Evolutionary conservation across 2,888 invertebrate species (phyloP).

Genomic region (Clistopyga incitator): DNA sequence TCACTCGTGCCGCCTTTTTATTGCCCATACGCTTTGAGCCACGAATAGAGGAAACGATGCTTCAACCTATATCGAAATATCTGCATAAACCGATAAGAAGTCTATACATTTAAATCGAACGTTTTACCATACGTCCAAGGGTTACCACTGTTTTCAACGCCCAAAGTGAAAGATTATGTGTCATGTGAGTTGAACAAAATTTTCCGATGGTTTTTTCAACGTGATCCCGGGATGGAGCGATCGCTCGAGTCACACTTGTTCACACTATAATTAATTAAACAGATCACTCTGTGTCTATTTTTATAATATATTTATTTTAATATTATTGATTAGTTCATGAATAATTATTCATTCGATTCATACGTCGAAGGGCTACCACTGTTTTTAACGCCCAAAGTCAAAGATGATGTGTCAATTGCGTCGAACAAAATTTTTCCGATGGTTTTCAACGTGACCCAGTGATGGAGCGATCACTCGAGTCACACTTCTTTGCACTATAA

Average conservation of each 20-base stretch:
- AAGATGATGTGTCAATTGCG: too few relatives aligned
- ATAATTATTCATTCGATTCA: too few relatives aligned
- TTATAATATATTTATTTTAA: too few relatives aligned
- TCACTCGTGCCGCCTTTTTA: slow-evolving; percentile 25
- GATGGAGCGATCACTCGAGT: not conserved
- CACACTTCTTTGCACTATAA: too few relatives aligned
- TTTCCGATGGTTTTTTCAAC: not conserved
- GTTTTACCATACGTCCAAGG: slow-evolving; percentile 42
- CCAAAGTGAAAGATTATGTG: slow-evolving; percentile 34
- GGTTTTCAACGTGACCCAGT: not conserved
- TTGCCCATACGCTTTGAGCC: slow-evolving; percentile 7
- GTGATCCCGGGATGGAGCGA: not conserved
- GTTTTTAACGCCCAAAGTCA: too few relatives aligned
- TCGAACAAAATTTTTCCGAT: too few relatives aligned
- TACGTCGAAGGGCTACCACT: too few relatives aligned
- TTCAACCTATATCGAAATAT: slow-evolving; percentile 60
- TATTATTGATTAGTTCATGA: too few relatives aligned
- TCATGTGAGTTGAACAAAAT: slow-evolving; percentile 6
- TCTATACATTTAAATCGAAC: slow-evolving; percentile 63
- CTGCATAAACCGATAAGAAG: slow-evolving; percentile 63
- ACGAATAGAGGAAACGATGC: slow-evolving; percentile 47
- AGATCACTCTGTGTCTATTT: too few relatives aligned
- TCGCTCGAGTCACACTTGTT: too few relatives aligned
- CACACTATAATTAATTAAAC: too few relatives aligned
- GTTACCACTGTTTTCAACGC: slow-evolving; percentile 13